Evolutionary conservation across 2,113 vertebrate genomes (phyloP).

Genomic region (Climacteris rufus): DNA sequence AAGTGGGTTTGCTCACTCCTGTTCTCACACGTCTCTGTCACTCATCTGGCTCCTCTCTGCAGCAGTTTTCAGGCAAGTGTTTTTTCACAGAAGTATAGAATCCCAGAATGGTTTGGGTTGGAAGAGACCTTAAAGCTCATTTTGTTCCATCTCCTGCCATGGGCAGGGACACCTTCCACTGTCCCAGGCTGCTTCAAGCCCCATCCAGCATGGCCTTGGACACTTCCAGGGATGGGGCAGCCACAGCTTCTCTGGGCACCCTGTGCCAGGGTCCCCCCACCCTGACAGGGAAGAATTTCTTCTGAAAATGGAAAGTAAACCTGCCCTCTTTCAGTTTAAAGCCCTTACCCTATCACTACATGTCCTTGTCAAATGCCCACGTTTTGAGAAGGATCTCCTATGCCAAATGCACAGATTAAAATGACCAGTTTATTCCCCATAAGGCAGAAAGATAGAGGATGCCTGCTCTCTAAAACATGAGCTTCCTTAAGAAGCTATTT

Average conservation of each 20-base stretch:
- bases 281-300: background rate
- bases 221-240: rapidly evolving
- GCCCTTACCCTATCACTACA: background rate
- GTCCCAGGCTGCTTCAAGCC: background rate
- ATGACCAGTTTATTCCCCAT: background rate
- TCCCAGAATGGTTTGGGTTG: background rate
- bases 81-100: background rate
- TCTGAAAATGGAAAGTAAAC: background rate
- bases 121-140: background rate
- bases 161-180: background rate
- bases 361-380: background rate
- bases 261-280: background rate
- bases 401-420: background rate
- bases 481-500: background rate
- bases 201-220: rapidly evolving
- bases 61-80: background rate
- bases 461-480: background rate
- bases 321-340: background rate
- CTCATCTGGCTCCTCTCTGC: background rate
- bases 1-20: background rate
- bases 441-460: background rate
- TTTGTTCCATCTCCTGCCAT: background rate
- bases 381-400: background rate
- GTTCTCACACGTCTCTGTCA: background rate
- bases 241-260: background rate